Conservation (phyloP, 2,113 vertebrate species). For the Camelus bactrianus region DNA sequence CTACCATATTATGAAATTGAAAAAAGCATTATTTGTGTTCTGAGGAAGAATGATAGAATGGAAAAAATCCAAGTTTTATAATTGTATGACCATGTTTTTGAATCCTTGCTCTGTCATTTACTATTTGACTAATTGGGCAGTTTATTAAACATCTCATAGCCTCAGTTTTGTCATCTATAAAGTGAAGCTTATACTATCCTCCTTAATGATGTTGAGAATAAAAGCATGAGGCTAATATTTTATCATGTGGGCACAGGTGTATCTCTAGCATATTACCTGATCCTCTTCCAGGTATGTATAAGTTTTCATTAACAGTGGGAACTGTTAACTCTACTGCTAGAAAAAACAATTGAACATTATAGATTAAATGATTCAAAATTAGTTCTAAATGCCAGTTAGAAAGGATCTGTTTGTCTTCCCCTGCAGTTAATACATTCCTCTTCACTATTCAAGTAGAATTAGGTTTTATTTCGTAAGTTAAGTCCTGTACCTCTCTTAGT, state of each 20-base stretch:
- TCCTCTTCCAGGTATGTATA: not conserved
- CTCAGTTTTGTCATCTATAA: slow-evolving; percentile 53
- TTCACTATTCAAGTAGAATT: not conserved
- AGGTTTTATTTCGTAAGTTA: not conserved
- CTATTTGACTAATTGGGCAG: not conserved
- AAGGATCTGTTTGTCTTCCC: not conserved
- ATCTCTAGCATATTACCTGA: not conserved
- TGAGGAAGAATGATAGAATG: not conserved
- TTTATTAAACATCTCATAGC: slow-evolving; percentile 2
- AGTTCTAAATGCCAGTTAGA: not conserved
- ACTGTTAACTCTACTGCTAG: not conserved
- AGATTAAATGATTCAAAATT: slow-evolving; percentile 32
- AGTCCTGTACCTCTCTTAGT: not conserved
- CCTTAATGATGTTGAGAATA: not conserved
- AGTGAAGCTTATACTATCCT: not conserved
- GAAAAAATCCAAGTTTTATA: slow-evolving; percentile 2
- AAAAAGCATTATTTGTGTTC: slow-evolving; percentile 41
- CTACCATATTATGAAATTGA: slow-evolving; percentile 1
- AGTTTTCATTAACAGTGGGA: not conserved
- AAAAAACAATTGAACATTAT: slow-evolving; percentile 11
- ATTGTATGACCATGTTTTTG: slow-evolving; percentile 44
- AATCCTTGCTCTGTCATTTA: slow-evolving; percentile 7
- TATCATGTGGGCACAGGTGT: not conserved
- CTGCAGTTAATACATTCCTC: not conserved
- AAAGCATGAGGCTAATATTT: not conserved